phyloP scores from a whole-genome alignment of 2,797 vertebrate genomes.

The Aotus griseimembra region DNA sequence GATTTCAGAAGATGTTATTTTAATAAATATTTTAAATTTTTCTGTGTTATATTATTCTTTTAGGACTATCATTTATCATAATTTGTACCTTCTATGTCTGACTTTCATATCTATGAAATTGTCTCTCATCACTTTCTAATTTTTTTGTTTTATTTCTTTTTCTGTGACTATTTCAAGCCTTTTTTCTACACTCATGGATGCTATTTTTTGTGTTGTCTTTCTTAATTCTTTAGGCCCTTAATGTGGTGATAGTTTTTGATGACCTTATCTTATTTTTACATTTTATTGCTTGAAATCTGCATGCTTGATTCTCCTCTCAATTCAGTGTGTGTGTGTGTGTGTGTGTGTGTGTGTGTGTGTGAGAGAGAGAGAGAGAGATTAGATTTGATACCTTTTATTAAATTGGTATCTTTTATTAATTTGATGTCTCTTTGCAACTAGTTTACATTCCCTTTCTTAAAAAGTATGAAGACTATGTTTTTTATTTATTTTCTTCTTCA shows the following conservation, averaged over 20 bases:
- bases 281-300: not conserved
- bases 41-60: not conserved
- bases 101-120: not conserved
- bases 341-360: not conserved
- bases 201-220: not conserved
- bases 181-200: not conserved
- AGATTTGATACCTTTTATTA: not conserved
- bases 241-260: not conserved
- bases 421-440: not conserved
- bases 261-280: not conserved
- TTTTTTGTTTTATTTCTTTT: not conserved
- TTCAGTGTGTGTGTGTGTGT: not conserved
- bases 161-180: not conserved
- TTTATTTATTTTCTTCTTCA: not conserved
- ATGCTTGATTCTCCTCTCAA: not conserved
- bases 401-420: not conserved
- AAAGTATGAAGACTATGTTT: not conserved
- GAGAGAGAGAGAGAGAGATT: not conserved
- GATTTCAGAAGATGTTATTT: not conserved
- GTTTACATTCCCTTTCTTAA: not conserved
- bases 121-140: not conserved
- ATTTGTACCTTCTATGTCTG: not conserved
- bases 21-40: not conserved
- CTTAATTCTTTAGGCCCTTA: not conserved
- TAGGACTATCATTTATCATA: not conserved